A percentile compares a stretch with the other conserved stretches of the same genome.
phyloP scores from a whole-genome alignment of 2,888 invertebrate species.

The Bursaphelenchus okinawaensis region DNA sequence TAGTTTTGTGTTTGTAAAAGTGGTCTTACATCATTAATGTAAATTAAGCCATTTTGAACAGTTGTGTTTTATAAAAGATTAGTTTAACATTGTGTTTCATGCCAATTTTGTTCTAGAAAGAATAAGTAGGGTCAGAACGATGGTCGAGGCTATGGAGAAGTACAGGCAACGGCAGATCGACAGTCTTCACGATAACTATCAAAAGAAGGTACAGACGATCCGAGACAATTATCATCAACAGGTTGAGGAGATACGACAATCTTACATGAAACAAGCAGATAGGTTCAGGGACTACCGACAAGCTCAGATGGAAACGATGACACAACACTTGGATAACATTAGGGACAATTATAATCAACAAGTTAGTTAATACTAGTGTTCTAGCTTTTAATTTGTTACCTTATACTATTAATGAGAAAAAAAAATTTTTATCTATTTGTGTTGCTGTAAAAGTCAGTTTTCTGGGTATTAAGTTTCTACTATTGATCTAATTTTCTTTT shows the following conservation, averaged over 20 bases:
- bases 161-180: conserved; percentile 54
- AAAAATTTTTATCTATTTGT: no score
- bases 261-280: conserved; percentile 47
- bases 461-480: no score
- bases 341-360: conserved; percentile 53
- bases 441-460: no score
- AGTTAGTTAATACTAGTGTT: conserved; percentile 7
- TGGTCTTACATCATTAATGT: no score
- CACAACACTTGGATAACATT: conserved; percentile 50
- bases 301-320: conserved; percentile 49
- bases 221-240: conserved; percentile 52
- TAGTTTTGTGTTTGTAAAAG: no score
- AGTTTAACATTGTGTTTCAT: background rate
- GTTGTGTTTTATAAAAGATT: no score
- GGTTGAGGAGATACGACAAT: conserved; percentile 48
- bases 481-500: background rate
- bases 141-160: conserved; percentile 57
- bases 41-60: no score
- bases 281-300: conserved; percentile 53
- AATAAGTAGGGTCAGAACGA: conserved; percentile 48
- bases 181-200: conserved; percentile 53
- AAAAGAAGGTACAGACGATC: conserved; percentile 34
- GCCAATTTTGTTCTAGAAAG: conserved; percentile 36
- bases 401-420: no score
- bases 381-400: background rate